Evolutionary conservation across 2,888 invertebrate genomes (phyloP).

Genomic region (Limnephilus auricula): DNA sequence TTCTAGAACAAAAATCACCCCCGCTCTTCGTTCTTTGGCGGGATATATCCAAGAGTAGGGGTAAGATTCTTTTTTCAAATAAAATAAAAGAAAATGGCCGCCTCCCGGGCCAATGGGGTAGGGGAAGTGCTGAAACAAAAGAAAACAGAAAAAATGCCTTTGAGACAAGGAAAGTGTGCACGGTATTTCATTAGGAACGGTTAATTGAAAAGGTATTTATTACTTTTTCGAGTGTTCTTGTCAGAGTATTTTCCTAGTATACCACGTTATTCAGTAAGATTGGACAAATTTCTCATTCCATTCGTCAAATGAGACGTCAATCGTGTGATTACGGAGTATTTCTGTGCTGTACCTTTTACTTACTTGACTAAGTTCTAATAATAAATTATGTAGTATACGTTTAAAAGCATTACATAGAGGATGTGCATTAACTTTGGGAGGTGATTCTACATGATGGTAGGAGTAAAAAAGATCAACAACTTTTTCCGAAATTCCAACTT

Average conservation of each 20-base stretch:
- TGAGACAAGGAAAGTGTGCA: constrained; percentile 31
- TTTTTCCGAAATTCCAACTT: too few relatives aligned
- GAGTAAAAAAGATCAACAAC: too few relatives aligned
- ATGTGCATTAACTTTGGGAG: too few relatives aligned
- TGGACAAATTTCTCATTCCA: neutral
- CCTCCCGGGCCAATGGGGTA: neutral
- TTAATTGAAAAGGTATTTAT: constrained; percentile 44
- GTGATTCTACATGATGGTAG: too few relatives aligned
- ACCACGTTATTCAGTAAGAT: neutral
- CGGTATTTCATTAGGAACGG: constrained; percentile 32
- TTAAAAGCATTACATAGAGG: too few relatives aligned
- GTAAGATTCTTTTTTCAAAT: constrained; percentile 37
- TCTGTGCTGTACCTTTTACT: neutral
- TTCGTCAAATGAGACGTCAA: neutral
- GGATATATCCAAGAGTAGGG: constrained; percentile 2
- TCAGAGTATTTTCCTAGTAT: neutral
- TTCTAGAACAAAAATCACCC: neutral
- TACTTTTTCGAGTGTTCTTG: constrained; percentile 19
- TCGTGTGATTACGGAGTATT: neutral
- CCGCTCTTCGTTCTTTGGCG: constrained; percentile 18
- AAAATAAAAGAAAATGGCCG: constrained; percentile 42
- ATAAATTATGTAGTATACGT: neutral
- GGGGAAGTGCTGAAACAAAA: constrained; percentile 31
- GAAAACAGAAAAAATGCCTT: constrained; percentile 44
- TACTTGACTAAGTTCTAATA: neutral